Conservation (phyloP, 1,140 invertebrate genomes). For the Drosophila subpulchrella region DNA sequence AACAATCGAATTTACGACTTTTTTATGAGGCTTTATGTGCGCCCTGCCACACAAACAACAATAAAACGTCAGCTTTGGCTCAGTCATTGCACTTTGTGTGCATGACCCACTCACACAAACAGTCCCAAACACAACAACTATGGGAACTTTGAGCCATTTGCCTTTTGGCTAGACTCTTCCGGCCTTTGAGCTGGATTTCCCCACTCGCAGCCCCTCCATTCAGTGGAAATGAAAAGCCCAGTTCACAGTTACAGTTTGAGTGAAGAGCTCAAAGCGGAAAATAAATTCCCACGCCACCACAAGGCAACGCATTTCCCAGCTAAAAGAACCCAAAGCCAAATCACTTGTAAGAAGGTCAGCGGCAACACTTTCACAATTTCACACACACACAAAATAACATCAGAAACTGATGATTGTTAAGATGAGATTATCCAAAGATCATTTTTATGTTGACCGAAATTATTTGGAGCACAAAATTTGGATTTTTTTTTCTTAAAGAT, state of each 20-base stretch:
- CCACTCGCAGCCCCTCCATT: background rate
- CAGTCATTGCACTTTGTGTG: slow-evolving; percentile 76
- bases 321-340: slow-evolving; percentile 42
- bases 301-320: slow-evolving; percentile 31
- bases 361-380: slow-evolving; percentile 5
- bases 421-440: background rate
- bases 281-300: slow-evolving; percentile 17
- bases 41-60: slow-evolving; percentile 57
- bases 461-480: background rate
- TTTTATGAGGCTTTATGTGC: slow-evolving; percentile 79
- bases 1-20: slow-evolving; percentile 81
- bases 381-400: background rate
- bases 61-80: slow-evolving; percentile 75
- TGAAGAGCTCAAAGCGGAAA: slow-evolving; percentile 71
- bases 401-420: background rate
- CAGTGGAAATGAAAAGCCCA: slow-evolving; percentile 51
- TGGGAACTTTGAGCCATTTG: slow-evolving; percentile 59
- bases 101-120: slow-evolving; percentile 37
- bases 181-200: slow-evolving; percentile 64
- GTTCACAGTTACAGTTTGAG: slow-evolving; percentile 64
- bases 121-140: slow-evolving; percentile 8
- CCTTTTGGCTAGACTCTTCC: slow-evolving; percentile 73
- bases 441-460: background rate
- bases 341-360: slow-evolving; percentile 78
- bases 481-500: background rate